Conservation (phyloP, 2,113 vertebrate genomes). For the Dolichallabes microphthalmus region DNA sequence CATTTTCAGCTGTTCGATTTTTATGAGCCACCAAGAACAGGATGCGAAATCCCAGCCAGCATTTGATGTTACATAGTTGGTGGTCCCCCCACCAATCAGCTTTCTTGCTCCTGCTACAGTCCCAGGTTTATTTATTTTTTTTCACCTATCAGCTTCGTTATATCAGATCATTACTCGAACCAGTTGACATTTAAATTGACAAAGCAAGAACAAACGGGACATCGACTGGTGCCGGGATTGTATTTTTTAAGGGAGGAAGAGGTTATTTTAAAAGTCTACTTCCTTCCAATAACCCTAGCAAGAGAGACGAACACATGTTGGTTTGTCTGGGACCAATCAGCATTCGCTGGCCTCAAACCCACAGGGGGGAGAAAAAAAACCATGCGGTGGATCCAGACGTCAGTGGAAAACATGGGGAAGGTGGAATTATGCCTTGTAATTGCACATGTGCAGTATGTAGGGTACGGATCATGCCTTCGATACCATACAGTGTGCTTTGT, state of each 20-base stretch:
- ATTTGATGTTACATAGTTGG: not conserved
- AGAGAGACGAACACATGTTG: slow-evolving; percentile 21
- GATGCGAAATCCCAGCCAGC: not conserved
- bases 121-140: not conserved
- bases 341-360: slow-evolving; percentile 6
- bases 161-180: not conserved
- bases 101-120: not conserved
- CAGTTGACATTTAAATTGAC: not conserved
- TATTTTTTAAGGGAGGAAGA: slow-evolving; percentile 14
- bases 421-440: slow-evolving; percentile 19
- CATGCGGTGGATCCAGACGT: slow-evolving; percentile 3
- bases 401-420: not conserved
- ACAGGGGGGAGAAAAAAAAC: not conserved
- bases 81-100: not conserved
- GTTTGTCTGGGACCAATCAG: slow-evolving; percentile 30
- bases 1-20: not conserved
- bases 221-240: not conserved
- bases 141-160: not conserved
- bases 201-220: not conserved
- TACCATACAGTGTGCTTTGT: not conserved
- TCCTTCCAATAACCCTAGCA: slow-evolving; percentile 5
- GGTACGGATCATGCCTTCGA: not conserved
- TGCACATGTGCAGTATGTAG: slow-evolving; percentile 7
- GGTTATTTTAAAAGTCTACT: slow-evolving; percentile 24
- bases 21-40: not conserved